Evolutionary conservation across 1,140 invertebrate species (phyloP).

Genomic region (Dolichoris vasculosae): DNA sequence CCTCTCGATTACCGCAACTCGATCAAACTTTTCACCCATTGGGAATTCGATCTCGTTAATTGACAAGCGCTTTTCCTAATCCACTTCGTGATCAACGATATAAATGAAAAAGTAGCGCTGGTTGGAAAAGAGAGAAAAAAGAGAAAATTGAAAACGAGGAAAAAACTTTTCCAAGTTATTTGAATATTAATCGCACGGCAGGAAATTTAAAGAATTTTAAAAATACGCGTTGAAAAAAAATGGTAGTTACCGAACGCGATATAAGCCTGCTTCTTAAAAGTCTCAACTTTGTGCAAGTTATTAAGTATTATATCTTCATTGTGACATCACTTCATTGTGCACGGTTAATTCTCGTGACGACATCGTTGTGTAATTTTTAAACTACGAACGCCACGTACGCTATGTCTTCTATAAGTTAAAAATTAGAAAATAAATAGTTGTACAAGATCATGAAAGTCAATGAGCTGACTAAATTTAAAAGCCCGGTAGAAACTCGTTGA

Average conservation of each 20-base stretch:
- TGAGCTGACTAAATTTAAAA: too few relatives aligned
- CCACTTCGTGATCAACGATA: too few relatives aligned
- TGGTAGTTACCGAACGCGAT: not conserved
- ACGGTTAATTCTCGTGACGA: not conserved
- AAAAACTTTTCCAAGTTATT: too few relatives aligned
- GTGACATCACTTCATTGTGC: conserved; percentile 43
- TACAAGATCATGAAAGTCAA: too few relatives aligned
- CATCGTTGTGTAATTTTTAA: conserved; percentile 25
- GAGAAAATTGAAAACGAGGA: too few relatives aligned
- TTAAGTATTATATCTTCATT: conserved; percentile 39
- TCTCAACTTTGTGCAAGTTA: not conserved
- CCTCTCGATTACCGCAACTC: not conserved
- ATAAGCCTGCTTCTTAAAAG: conserved; percentile 1
- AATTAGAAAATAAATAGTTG: not conserved
- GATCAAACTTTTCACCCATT: not conserved
- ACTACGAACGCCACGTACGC: not conserved
- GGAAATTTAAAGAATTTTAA: not conserved
- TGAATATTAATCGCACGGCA: not conserved
- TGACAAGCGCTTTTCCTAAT: not conserved
- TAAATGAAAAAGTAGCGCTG: too few relatives aligned
- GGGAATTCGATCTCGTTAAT: not conserved
- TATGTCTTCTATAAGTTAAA: not conserved
- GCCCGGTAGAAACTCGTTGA: too few relatives aligned
- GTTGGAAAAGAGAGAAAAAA: too few relatives aligned
- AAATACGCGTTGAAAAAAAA: not conserved